phyloP scores from a whole-genome alignment of 2,797 vertebrate species.

The Eptatretus atami region DNA sequence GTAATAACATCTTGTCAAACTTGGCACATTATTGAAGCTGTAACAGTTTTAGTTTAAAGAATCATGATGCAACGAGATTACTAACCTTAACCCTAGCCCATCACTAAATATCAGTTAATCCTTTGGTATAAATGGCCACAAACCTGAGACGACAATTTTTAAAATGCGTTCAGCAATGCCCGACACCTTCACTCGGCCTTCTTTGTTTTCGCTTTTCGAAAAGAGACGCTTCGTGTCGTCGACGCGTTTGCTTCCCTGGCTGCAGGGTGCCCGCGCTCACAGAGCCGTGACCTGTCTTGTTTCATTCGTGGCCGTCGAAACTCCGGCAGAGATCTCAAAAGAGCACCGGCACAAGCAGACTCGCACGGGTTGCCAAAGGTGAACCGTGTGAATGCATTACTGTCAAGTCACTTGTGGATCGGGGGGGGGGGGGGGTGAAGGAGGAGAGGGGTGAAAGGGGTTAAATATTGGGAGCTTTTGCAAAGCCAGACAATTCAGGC shows the following conservation, averaged over 20 bases:
- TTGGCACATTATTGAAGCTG: too few species aligned
- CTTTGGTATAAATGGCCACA: too few species aligned
- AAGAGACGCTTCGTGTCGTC: neutral
- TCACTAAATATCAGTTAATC: too few species aligned
- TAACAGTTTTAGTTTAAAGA: too few species aligned
- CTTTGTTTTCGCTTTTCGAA: neutral
- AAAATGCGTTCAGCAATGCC: too few species aligned
- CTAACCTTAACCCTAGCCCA: too few species aligned
- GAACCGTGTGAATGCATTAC: constrained; percentile 21
- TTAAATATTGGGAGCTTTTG: too few species aligned
- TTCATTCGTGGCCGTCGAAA: neutral
- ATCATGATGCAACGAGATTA: too few species aligned
- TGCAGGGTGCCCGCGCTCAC: neutral
- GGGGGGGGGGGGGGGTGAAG: neutral
- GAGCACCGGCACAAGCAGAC: constrained; percentile 25
- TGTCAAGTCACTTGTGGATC: constrained; percentile 29
- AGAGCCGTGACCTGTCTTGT: neutral
- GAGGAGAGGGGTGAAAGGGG: too few species aligned
- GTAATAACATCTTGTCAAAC: too few species aligned
- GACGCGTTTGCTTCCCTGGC: neutral
- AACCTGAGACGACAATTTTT: too few species aligned
- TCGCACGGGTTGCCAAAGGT: constrained; percentile 31
- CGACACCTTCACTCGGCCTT: neutral
- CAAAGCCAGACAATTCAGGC: too few species aligned
- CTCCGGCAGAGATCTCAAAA: constrained; percentile 17